Evolutionary conservation across 2,888 invertebrate species (phyloP), one percentile per base, ranked within the genome.

Genomic region (Drosophila parthenogenetica): DNA sequence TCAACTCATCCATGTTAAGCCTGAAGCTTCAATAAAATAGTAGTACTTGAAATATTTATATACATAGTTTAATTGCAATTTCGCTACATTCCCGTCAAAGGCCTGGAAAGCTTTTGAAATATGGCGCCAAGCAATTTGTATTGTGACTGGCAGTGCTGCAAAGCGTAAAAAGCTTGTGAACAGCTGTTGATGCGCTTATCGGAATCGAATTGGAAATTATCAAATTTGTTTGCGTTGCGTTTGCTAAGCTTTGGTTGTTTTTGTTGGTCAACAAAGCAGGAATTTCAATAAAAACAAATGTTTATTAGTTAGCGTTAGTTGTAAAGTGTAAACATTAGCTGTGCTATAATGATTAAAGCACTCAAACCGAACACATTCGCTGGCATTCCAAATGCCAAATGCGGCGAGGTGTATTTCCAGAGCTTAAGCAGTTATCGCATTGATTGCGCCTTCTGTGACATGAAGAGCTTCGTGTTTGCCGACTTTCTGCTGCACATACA

Each of bases 331-430:
- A 39, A 16, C 17, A 37, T 8, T 8, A 25, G 11, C 17, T 39
- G 16, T 35, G 35, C 11, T 39, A 82, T 17, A 58, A 86, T 86
- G 89, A 65, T 86, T 3, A 86, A 85, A 70, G 61, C 77, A 37
- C 69, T 89, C 0, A 77, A 53, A 39, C 66, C 81, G 49, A 72
- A 75, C 58, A 84, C 87, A 14, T 87, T 79, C 53, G 84, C 79
- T 19, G 84, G 81, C 42, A 61, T 62, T 32, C 73, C 76, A 8
- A 87, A 87, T 65, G 86, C 79, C 69, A 89, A 88, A 45, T 90
- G 90, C 63, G 91, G 90, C 13, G 91, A 91, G 62, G 88, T 90
- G 16, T 79, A 86, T 75, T 90, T 90, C 46, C 89, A 90, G 73
- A 82, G 83, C 50, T 69, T 86, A 25, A 68, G 77, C 17, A 76